Evolutionary conservation across 2,888 invertebrate species (phyloP).

Genomic region (Schizotus pectinicornis): DNA sequence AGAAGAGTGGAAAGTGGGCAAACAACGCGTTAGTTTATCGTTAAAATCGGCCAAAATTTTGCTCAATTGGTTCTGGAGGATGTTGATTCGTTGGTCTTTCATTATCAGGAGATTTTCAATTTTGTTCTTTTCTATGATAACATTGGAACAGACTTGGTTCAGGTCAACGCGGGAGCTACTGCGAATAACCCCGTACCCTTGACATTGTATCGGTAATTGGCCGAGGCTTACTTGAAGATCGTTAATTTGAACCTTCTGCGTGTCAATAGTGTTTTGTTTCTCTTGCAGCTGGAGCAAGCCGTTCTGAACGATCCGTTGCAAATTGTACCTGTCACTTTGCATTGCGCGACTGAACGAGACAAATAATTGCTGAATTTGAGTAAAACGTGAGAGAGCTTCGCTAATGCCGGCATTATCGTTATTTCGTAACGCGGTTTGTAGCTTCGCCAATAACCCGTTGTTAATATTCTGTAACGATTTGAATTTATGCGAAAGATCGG

Average conservation of each 20-base stretch:
- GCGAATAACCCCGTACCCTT: background rate
- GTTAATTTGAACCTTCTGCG: conserved; percentile 15
- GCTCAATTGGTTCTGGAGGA: conserved; percentile 18
- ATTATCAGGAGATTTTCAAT: conserved; percentile 6
- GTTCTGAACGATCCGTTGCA: conserved; percentile 19
- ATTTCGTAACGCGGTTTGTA: conserved; percentile 13
- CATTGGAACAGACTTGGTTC: background rate
- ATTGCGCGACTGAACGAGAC: conserved; percentile 4
- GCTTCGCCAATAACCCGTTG: conserved; percentile 14
- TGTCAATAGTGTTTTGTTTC: conserved; percentile 12
- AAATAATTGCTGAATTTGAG: background rate
- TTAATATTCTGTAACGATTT: conserved; percentile 17
- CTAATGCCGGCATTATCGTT: conserved; percentile 4
- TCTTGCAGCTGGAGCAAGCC: conserved; percentile 22
- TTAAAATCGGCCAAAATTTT: conserved; percentile 13
- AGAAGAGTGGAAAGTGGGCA: no score
- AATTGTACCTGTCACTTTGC: conserved; percentile 17
- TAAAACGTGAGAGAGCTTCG: background rate
- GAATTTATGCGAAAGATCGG: conserved; percentile 16
- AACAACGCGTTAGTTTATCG: no score
- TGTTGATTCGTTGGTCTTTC: conserved; percentile 19
- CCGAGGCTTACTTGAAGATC: conserved; percentile 24
- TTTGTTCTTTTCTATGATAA: conserved; percentile 18
- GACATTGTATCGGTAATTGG: conserved; percentile 28
- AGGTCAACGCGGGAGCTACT: background rate